Evolutionary conservation across 2,888 invertebrate genomes (phyloP).

Genomic region (Conops quadrifasciatus): DNA sequence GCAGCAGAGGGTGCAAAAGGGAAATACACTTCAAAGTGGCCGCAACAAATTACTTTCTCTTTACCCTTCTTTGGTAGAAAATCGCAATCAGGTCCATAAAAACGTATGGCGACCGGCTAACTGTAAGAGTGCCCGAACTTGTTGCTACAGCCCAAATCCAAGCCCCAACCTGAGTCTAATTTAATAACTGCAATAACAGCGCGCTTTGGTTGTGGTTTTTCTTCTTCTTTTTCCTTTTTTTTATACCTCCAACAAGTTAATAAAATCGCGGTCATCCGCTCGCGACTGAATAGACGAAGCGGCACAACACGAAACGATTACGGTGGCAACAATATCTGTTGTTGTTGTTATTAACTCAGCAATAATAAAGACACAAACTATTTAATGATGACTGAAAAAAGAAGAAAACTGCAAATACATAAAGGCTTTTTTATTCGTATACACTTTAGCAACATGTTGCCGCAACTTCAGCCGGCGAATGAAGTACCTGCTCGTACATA

Average conservation of each 20-base stretch:
- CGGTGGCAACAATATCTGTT: background rate
- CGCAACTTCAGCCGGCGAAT: background rate
- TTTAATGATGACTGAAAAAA: background rate
- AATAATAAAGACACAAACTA: background rate
- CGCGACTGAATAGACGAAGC: too few relatives aligned
- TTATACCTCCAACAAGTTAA: slow-evolving; percentile 6
- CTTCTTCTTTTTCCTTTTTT: background rate
- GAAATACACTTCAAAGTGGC: background rate
- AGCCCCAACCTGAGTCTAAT: too few relatives aligned
- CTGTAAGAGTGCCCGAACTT: too few relatives aligned
- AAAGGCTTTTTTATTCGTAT: background rate
- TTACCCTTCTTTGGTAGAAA: slow-evolving; percentile 52
- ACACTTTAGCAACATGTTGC: background rate
- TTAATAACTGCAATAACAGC: background rate
- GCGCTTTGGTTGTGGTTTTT: background rate
- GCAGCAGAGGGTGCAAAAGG: too few relatives aligned
- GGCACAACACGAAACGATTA: too few relatives aligned
- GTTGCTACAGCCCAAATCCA: too few relatives aligned
- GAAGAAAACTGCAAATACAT: background rate
- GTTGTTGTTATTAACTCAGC: background rate
- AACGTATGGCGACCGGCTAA: background rate
- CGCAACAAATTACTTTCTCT: slow-evolving; percentile 52
- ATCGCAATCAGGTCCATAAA: slow-evolving; percentile 41
- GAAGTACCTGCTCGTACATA: too few relatives aligned
- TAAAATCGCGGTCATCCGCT: slow-evolving; percentile 10